These are phyloP conservation scores for Epinephelus awoara DNA, from an alignment of 2,797 vertebrate species.

Conservation along the genomic window DNA sequence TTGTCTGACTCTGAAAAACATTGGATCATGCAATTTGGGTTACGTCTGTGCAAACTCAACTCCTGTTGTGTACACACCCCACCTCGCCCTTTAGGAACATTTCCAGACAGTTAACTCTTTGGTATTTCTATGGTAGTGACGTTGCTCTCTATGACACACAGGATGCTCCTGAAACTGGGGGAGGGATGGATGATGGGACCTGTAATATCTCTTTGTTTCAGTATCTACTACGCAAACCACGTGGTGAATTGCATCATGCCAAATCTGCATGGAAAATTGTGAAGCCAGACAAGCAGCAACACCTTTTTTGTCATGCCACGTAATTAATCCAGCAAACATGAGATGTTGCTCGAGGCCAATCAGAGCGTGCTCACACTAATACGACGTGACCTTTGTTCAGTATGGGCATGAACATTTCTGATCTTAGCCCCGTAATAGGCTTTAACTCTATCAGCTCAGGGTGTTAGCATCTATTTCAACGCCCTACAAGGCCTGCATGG, in stretches of 20 bases:
- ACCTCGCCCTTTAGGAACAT: constrained; percentile 37
- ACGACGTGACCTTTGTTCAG: constrained; percentile 43
- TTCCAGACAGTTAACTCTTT: constrained; percentile 53
- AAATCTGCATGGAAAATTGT: constrained; percentile 36
- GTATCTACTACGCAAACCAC: constrained; percentile 23
- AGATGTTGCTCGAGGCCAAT: constrained; percentile 39
- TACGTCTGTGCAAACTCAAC: constrained; percentile 2
- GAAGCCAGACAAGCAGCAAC: constrained; percentile 27
- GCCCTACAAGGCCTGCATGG: neutral
- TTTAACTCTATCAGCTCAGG: constrained; percentile 45
- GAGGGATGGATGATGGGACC: neutral
- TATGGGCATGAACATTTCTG: constrained; percentile 37
- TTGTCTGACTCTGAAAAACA: neutral
- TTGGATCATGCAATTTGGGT: constrained; percentile 20
- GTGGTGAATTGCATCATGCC: constrained; percentile 28
- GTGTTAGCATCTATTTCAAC: constrained; percentile 32
- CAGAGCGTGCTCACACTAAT: constrained; percentile 19
- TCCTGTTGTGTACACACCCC: constrained; percentile 42
- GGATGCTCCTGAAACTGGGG: constrained; percentile 21
- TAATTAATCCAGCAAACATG: constrained; percentile 25
- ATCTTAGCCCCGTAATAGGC: constrained; percentile 47
- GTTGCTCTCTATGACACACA: constrained; percentile 63
- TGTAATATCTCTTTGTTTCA: constrained; percentile 40
- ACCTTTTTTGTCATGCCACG: constrained; percentile 15
- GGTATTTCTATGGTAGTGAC: constrained; percentile 30